Evolutionary conservation across 37 sponge, comb jelly and placozoan genomes (phyloP).

Genomic region (Theonella swinhoei): DNA sequence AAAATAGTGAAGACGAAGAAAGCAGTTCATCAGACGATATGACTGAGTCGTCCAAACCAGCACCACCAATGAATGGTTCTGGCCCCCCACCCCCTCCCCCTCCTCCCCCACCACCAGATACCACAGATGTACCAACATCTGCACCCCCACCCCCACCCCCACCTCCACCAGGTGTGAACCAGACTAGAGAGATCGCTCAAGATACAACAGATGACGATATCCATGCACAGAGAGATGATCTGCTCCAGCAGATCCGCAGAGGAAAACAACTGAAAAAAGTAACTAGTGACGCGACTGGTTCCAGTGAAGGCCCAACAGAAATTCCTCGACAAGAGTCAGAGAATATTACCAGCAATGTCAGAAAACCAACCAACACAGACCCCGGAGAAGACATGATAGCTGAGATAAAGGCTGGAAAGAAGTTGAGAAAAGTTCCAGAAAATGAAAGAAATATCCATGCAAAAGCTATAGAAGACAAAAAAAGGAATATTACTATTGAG

Average conservation of each 20-base stretch:
- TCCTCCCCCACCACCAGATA: slow-evolving; percentile 32
- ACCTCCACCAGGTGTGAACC: slow-evolving; percentile 11
- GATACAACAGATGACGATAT: background rate
- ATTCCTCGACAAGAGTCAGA: background rate
- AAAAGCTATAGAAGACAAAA: background rate
- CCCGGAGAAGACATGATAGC: slow-evolving; percentile 15
- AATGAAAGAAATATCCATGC: slow-evolving; percentile 7
- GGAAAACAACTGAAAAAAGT: slow-evolving; percentile 37
- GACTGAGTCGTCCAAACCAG: background rate
- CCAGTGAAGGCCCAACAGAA: background rate
- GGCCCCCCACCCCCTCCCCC: slow-evolving; percentile 49
- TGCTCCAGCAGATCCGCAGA: slow-evolving; percentile 59
- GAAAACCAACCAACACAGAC: background rate
- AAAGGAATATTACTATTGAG: background rate
- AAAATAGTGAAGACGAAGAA: background rate
- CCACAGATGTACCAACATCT: slow-evolving; percentile 17
- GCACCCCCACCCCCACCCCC: background rate
- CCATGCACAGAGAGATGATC: slow-evolving; percentile 19
- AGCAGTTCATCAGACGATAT: background rate
- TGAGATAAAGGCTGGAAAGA: slow-evolving; percentile 29
- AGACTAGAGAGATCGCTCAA: background rate
- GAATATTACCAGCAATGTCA: background rate
- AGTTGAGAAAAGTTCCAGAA: slow-evolving; percentile 16
- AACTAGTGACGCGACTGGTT: background rate
- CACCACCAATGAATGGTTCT: slow-evolving; percentile 20